phyloP scores from a whole-genome alignment of 2,797 vertebrate species.

The Epinephelus coioides region DNA sequence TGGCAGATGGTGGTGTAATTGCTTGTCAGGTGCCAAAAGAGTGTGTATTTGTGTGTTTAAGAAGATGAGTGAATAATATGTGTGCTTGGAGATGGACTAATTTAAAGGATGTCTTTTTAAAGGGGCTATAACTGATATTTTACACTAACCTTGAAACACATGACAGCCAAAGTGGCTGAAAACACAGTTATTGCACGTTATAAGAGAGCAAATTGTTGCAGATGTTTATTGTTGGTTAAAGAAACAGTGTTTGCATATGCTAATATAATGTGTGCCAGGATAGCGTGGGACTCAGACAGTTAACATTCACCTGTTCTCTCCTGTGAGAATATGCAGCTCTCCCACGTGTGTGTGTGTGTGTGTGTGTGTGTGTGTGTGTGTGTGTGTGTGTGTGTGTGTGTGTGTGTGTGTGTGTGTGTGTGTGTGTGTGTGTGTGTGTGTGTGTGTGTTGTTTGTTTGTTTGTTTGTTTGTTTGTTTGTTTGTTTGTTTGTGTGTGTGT shows the following conservation, averaged over 20 bases:
- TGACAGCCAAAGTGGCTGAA: not conserved
- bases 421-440: not conserved
- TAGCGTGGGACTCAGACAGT: constrained; percentile 37
- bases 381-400: not conserved
- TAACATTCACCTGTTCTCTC: constrained; percentile 52
- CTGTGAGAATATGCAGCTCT: constrained; percentile 31
- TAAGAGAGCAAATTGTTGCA: constrained; percentile 4
- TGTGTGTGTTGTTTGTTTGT: too few relatives aligned
- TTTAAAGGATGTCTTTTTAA: constrained; percentile 15
- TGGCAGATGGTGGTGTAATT: constrained; percentile 40
- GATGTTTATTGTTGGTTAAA: constrained; percentile 8
- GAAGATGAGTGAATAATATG: constrained; percentile 8
- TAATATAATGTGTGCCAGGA: constrained; percentile 22
- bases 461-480: too few relatives aligned
- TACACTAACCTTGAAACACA: not conserved
- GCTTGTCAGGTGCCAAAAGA: constrained; percentile 10
- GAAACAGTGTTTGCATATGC: constrained; percentile 23
- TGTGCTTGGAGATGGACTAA: not conserved
- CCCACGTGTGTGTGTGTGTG: constrained; percentile 9
- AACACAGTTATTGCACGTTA: not conserved
- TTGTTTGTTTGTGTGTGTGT: constrained; percentile 3
- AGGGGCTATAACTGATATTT: not conserved
- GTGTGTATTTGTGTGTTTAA: constrained; percentile 27
- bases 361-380: not conserved
- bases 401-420: too few relatives aligned